Base-by-base conservation (phyloP, 2,797 vertebrate genomes). In the Tenualosa ilisha region DNA sequence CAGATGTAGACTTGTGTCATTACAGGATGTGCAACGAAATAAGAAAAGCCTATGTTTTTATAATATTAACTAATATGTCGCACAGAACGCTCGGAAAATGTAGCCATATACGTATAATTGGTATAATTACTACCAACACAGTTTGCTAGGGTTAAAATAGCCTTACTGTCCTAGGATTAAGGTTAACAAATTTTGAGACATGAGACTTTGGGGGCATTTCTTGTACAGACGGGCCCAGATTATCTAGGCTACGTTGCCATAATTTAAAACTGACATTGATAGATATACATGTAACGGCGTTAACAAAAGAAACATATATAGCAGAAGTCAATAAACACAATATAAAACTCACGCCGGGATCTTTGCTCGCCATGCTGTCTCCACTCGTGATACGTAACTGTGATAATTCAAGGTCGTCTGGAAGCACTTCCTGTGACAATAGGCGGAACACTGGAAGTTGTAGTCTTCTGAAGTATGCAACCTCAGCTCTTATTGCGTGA, bases 281-380 rank as follows among this genome's bases (percentile, higher is more conserved):
- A 6, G 6, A 15, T 17, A 79, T 22, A 3, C 72, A 43, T 79
- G 7, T 79, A 40, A 79, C 15, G 22, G 20, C 31, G 17, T 46
- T n/a, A 63, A 8, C 13, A 79, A 43, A 46, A 46, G 6, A 15
- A 40, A 20, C 37, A 20, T 46, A 24, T 75, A 2, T 3, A 22
- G 49, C 22, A 12, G 49, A 8, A 37, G 17, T 43, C 17, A 75
- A 17, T 43, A 8, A 79, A 79, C 15, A 6, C 6, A 6, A 46
- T 20, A 46, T 9, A 40, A 46, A 37, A 93, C 95, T 94, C 79
- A 96, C 95, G 3, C 82, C 90, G 0, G 93, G 93, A 0, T 94
- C 93, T 85, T 93, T 94, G 88, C 85, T 93, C 83, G 94, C 94
- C 94, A 95, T 95, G 91, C 91, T 86, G 37, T 3, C 7, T 86